These are phyloP conservation scores for Pollenia amentaria DNA, from an alignment of 2,888 invertebrate genomes.

Conservation along the genomic window DNA sequence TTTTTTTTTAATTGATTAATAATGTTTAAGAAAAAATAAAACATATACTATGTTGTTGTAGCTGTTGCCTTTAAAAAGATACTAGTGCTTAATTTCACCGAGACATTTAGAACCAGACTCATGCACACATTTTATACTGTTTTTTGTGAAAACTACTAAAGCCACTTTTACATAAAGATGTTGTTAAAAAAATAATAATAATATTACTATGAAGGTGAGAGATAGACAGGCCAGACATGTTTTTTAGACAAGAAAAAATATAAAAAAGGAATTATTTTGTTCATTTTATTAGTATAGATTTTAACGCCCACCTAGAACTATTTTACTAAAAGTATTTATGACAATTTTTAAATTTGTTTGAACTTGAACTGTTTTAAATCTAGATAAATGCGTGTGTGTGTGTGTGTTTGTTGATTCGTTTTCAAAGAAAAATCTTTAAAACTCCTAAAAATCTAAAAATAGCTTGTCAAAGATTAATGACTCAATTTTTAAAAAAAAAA, in stretches of 20 bases:
- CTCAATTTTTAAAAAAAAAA: constrained; percentile 4
- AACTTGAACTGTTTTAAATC: constrained; percentile 57
- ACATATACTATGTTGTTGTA: constrained; percentile 17
- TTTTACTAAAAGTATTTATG: constrained; percentile 17
- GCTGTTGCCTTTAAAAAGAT: constrained; percentile 12
- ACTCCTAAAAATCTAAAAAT: background rate
- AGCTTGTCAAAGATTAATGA: constrained; percentile 11
- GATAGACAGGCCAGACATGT: constrained; percentile 27
- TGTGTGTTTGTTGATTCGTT: background rate
- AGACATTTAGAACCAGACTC: background rate
- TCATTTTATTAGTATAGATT: background rate
- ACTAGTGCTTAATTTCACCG: background rate
- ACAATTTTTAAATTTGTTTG: constrained; percentile 40
- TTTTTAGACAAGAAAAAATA: constrained; percentile 1
- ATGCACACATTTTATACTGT: background rate
- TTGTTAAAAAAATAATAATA: background rate
- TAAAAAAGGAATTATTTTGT: background rate
- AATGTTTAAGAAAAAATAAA: constrained; percentile 25
- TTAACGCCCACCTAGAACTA: constrained; percentile 24
- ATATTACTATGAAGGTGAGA: constrained; percentile 19
- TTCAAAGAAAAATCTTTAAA: background rate
- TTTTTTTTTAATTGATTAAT: constrained; percentile 45
- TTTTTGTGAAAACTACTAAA: constrained; percentile 8
- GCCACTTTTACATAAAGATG: constrained; percentile 20
- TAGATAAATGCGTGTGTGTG: background rate